A percentile compares a stretch with the other conserved stretches of the same genome.
phyloP scores from a whole-genome alignment of 2,113 vertebrate species.

The Sturnus vulgaris region DNA sequence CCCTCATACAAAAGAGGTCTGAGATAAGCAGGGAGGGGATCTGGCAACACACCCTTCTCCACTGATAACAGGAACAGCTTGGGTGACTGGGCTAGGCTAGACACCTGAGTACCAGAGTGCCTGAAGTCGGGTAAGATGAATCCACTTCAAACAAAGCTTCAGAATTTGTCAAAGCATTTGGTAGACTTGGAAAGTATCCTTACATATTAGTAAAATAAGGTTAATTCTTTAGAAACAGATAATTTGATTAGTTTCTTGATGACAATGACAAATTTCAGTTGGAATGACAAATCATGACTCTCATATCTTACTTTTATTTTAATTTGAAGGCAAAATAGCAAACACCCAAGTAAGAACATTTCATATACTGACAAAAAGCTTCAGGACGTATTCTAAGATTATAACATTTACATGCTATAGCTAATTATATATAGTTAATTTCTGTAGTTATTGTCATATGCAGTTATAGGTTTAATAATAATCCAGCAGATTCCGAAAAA shows the following conservation, averaged over 20 bases:
- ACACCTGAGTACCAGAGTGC: no score
- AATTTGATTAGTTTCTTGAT: background rate
- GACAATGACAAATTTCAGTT: constrained; percentile 24
- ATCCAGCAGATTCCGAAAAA: background rate
- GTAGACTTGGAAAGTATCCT: background rate
- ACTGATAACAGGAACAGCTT: background rate
- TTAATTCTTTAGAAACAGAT: background rate
- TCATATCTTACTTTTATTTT: background rate
- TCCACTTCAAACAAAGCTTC: background rate
- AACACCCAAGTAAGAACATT: background rate
- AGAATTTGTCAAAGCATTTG: background rate
- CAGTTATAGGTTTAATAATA: background rate
- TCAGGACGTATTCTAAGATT: background rate
- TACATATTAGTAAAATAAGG: background rate
- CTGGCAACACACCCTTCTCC: background rate
- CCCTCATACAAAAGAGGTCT: fast-evolving
- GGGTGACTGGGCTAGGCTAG: background rate
- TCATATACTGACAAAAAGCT: background rate
- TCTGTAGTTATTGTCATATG: background rate
- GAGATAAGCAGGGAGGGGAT: background rate
- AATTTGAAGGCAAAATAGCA: background rate
- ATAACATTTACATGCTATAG: background rate
- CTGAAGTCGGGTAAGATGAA: background rate
- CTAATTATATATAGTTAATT: background rate
- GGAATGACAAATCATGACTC: constrained; percentile 33